Evolutionary conservation across 2,888 invertebrate genomes (phyloP), one percentile per base, ranked within the genome.

Genomic region (Plebejus argus): DNA sequence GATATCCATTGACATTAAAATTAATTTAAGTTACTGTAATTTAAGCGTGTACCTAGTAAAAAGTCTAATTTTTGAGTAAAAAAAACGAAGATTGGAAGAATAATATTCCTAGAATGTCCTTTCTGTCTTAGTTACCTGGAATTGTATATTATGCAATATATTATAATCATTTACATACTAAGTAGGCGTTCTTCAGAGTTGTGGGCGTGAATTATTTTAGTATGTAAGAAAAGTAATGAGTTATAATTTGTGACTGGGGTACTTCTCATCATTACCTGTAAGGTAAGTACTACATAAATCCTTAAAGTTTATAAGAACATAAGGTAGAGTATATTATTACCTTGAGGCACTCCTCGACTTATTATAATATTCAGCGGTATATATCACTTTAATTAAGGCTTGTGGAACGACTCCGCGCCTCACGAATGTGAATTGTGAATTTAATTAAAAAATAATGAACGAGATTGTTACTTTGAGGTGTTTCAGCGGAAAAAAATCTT

Each of bases 381-480:
- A 81, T 82, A 82, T 82, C 76, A 79, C 79, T 79, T 83, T 81
- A 83, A 83, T 81, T 82, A 82, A 81, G 81, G 78, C 78, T 79
- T 77, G 80, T 76, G 79, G 77, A 78, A 76, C 66, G 76, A 76
- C 23, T 66, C 71, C 75, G 77, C 56, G 80, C 79, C 78, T 78
- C 78, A 79, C 78, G 78, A 76, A 76, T 79, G 79, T 83, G 81
- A 81, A 66, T 66, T 79, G 79, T 83, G 82, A 82, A 84, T 85
- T 84, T 83, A 85, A 85, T 85, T 84, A 84, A 84, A 84, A 85
- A 85, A 83, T 83, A 84, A 86, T 83, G 81, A 81, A 78, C 78
- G 70, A 78, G 58, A 76, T 74, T 77, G 66, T 80, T 79, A 81
- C 78, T 81, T 81, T 79, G 61, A 33, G 66, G 66, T 66, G 49